Evolutionary conservation across 1,140 invertebrate species (phyloP), one percentile per base, ranked within the genome.

Genomic region (Macrobrachium rosenbergii): DNA sequence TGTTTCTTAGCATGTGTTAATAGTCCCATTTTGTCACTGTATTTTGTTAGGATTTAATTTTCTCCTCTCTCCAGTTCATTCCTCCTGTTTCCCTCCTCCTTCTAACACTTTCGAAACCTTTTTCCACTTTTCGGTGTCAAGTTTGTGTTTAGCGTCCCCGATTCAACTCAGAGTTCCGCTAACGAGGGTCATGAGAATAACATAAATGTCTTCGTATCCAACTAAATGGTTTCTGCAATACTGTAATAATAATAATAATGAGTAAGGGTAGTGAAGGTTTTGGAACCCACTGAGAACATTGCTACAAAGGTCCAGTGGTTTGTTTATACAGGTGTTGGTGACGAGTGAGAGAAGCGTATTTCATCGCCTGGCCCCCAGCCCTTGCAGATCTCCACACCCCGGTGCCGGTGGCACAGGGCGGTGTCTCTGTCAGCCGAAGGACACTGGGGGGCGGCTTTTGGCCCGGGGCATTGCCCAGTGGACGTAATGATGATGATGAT

Each of bases 311-410:
- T 87, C 72, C 79, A 87, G 81, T 78, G 82, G 58, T 87, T 87
- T 87, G 58, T 87, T 87, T 87, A 87, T 87, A 87, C 85, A 87
- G 45, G 81, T 87, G 85, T 87, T 87, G 85, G 75, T 87, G 85
- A 82, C 85, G 85, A 87, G 85, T 87, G 85, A 87, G 85, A 87
- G 81, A 79, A 78, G 85, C 81, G 81, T 78, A 81, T 59, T 81
- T 78, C 81, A 67, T 69, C 85, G 43, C 83, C 85, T 79, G 64
- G 85, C 78, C 85, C 85, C 45, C 67, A 79, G 67, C 69, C 63
- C 78, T 45, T 43, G 69, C 76, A 58, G 77, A 45, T 62, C 78
- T 77, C 21, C 67, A 78, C 69, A 62, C 45, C 87, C 43, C 64
- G 52, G 82, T 23, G 62, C 76, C 23, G 23, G 62, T 63, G 75